These are phyloP conservation scores for Dasypus novemcinctus DNA, from an alignment of 2,113 vertebrate genomes.

Conservation along the genomic window DNA sequence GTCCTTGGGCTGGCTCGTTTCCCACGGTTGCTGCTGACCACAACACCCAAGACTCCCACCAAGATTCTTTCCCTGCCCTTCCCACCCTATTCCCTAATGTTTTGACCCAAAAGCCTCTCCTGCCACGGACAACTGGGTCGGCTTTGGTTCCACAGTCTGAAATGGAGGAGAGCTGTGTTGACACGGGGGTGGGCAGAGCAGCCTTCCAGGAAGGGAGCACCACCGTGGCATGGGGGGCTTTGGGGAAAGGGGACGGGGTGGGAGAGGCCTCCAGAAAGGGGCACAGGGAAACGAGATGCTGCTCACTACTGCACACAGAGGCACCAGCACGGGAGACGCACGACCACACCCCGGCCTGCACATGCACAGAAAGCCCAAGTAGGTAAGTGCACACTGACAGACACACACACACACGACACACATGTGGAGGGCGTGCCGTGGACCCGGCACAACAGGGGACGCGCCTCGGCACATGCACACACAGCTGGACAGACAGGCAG, in stretches of 20 bases:
- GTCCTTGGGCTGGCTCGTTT: constrained; percentile 43
- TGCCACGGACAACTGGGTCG: constrained; percentile 51
- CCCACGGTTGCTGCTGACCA: neutral
- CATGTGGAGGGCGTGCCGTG: constrained; percentile 69
- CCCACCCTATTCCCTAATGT: neutral
- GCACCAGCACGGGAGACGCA: constrained; percentile 78
- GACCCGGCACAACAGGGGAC: constrained; percentile 79
- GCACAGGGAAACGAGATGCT: constrained; percentile 62
- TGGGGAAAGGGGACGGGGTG: neutral
- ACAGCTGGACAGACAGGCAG: constrained; percentile 57
- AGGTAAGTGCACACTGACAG: constrained; percentile 78
- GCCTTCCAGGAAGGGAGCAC: neutral
- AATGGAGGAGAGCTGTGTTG: neutral
- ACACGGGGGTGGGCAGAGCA: neutral
- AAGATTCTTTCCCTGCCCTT: neutral
- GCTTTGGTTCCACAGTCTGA: constrained; percentile 65
- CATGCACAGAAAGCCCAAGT: constrained; percentile 86
- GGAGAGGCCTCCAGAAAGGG: constrained; percentile 51
- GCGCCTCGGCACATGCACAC: constrained; percentile 83
- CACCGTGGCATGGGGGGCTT: neutral
- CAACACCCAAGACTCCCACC: neutral
- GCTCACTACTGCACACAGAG: constrained; percentile 77
- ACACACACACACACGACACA: constrained; percentile 65
- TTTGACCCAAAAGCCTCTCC: constrained; percentile 54
- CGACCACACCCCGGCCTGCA: constrained; percentile 80